Evolutionary conservation across 2,888 invertebrate species (phyloP), one percentile per base, ranked within the genome.

Genomic region (Metellina segmentata): DNA sequence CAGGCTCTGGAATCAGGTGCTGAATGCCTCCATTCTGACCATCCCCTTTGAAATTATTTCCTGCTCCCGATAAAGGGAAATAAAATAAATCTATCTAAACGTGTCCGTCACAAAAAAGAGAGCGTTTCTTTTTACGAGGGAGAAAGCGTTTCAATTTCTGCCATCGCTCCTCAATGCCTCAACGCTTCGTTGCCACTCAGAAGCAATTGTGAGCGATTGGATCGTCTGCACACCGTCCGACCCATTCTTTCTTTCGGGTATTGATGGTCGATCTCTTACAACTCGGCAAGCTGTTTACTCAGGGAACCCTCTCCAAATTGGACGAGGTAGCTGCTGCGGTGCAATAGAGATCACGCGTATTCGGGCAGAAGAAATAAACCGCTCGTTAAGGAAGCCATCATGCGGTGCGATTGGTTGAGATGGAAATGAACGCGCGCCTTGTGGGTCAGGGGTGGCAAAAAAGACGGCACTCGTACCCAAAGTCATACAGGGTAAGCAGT

Each of bases 61-160:
- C 85, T 85, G 75, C 20, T 61, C 16, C 75, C 7, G 6, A 75
- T 20, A 85, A 85, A 34, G 61, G 85, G 16, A 34, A 75, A 85
- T 85, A 75, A 85, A 85, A 85, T 74, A 85, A 61, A 75, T 85
- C 53, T 48, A 61, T 79, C 79, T 79, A 79, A 79, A 61, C 61
- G 79, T 61, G 61, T 61, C 61, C 61, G 61, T 61, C 61, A 9
- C 61, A 61, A 61, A 61, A 5, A 61, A 61, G 7, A 6, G 16
- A 61, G 16, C 11, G 16, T 61, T 61, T 61, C 61, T 11, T 61
- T 34, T 61, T 16, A 61, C 61, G 61, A 61, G 61, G 61, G 61
- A 61, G 61, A 61, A 61, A 61, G 61, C 11, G 61, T 61, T 61
- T 16, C 13, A 61, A 61, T 61, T 61, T 61, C 61, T 34, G 34